These are phyloP conservation scores for Coptotermes formosanus DNA, from an alignment of 1,140 invertebrate genomes.

Conservation along the genomic window DNA sequence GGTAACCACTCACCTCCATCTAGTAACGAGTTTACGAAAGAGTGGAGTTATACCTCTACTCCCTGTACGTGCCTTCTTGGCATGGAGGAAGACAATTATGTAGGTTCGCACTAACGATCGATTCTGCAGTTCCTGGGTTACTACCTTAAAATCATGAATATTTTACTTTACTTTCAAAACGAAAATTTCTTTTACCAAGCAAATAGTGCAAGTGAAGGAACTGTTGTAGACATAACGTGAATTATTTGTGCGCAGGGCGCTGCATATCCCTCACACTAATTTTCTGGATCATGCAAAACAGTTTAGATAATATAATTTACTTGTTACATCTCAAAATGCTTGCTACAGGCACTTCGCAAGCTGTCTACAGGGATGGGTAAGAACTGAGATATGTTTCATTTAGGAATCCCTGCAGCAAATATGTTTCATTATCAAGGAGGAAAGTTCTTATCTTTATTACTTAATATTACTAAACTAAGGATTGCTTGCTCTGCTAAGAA, in stretches of 20 bases:
- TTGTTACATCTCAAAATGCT: neutral
- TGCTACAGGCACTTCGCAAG: neutral
- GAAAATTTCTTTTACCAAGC: too few species aligned
- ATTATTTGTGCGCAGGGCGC: neutral
- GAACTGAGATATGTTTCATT: neutral
- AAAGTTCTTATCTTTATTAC: neutral
- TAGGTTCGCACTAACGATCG: too few species aligned
- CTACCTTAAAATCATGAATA: too few species aligned
- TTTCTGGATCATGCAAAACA: neutral
- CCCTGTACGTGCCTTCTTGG: too few species aligned
- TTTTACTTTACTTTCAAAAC: too few species aligned
- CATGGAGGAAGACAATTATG: too few species aligned
- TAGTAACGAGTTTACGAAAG: too few species aligned
- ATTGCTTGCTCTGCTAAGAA: neutral
- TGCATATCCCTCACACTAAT: neutral
- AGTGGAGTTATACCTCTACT: too few species aligned
- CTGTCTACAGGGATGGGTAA: neutral
- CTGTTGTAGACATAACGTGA: neutral
- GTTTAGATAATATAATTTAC: neutral
- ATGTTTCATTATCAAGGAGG: neutral
- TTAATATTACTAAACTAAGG: neutral
- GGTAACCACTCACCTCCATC: too few species aligned
- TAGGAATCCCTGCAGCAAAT: neutral
- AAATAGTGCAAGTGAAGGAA: too few species aligned
- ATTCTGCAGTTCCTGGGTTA: too few species aligned